Evolutionary conservation across 2,113 vertebrate genomes (phyloP).

Genomic region (Cairina moschata): DNA sequence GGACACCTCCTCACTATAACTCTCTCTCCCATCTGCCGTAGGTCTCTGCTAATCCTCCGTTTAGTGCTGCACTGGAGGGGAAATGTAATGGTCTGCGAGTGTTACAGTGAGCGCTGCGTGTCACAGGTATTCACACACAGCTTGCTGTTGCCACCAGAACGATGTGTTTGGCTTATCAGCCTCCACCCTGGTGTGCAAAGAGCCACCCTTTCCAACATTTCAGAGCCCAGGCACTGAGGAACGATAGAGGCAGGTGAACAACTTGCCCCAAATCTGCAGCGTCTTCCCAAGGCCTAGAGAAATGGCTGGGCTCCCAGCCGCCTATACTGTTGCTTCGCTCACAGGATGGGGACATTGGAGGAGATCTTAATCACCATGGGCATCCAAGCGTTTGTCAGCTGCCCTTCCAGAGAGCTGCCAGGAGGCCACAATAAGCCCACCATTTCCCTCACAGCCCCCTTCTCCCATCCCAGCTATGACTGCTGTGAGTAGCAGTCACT

Average conservation of each 20-base stretch:
- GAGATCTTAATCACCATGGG: accelerated
- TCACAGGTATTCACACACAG: accelerated
- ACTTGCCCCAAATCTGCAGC: not conserved
- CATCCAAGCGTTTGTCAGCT: not conserved
- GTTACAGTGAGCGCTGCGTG: accelerated
- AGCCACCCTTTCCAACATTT: not conserved
- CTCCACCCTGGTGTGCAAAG: accelerated
- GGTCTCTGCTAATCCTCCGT: not conserved
- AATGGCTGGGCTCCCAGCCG: not conserved
- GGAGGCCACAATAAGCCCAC: accelerated
- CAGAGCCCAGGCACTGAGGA: not conserved
- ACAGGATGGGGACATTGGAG: not conserved
- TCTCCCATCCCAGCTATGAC: not conserved
- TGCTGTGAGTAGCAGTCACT: not conserved
- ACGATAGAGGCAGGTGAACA: not conserved
- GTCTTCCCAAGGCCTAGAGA: not conserved
- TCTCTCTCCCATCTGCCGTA: not conserved
- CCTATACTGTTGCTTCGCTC: not conserved
- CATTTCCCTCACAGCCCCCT: not conserved
- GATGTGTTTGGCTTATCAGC: not conserved
- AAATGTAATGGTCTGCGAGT: not conserved
- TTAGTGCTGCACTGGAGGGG: not conserved
- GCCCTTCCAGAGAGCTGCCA: not conserved
- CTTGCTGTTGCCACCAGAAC: not conserved
- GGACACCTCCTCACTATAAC: not conserved